Evolutionary conservation across 2,113 vertebrate species (phyloP).

Genomic region (Acrocephalus arundinaceus): DNA sequence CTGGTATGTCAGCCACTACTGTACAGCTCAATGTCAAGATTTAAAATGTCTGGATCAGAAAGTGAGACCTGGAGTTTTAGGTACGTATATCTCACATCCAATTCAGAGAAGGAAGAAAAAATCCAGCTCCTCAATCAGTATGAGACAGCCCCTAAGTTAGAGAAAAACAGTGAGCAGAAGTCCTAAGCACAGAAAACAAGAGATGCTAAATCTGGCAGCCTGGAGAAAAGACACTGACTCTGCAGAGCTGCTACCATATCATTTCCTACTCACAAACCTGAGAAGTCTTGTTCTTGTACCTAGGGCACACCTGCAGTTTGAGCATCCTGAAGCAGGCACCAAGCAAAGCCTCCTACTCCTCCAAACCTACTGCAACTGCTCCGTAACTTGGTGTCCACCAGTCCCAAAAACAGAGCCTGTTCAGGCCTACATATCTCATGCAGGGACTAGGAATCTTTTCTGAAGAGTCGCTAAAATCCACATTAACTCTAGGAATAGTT

Average conservation of each 20-base stretch:
- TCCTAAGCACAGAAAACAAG: background rate
- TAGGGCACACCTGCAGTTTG: accelerated
- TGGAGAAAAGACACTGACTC: background rate
- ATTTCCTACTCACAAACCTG: background rate
- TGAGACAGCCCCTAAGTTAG: background rate
- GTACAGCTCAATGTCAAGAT: background rate
- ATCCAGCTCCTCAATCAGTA: background rate
- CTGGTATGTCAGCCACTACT: background rate
- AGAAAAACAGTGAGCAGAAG: background rate
- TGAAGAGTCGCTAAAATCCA: background rate
- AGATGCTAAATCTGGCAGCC: background rate
- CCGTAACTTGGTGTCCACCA: accelerated
- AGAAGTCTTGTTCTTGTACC: background rate
- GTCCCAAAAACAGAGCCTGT: background rate
- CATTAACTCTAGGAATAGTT: background rate
- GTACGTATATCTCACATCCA: background rate
- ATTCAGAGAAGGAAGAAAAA: background rate
- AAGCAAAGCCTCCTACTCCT: background rate
- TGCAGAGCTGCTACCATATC: background rate
- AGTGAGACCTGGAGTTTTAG: background rate
- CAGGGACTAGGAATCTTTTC: background rate
- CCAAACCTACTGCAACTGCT: background rate
- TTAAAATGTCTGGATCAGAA: background rate
- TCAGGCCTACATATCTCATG: background rate
- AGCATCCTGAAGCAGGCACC: accelerated